Evolutionary conservation across 2,888 invertebrate species (phyloP).

Genomic region (Abrostola tripartita): DNA sequence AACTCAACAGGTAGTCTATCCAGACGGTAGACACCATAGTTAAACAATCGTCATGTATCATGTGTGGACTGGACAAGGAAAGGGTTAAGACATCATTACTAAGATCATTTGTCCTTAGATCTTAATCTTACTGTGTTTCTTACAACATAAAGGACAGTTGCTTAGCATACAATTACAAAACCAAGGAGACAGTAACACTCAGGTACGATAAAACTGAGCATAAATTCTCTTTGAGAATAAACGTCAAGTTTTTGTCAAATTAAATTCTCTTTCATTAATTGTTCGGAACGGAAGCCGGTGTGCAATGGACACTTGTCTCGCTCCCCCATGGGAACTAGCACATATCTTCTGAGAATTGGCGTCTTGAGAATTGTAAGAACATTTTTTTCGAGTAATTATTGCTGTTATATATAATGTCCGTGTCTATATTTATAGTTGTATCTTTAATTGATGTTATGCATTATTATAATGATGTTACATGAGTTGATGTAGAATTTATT

Average conservation of each 20-base stretch:
- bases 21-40: too few species aligned
- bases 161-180: too few species aligned
- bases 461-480: not conserved
- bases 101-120: too few species aligned
- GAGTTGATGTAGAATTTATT: not conserved
- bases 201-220: not conserved
- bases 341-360: slow-evolving; percentile 66
- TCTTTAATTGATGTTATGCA: not conserved
- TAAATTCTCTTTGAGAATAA: slow-evolving; percentile 31
- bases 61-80: too few species aligned
- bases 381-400: slow-evolving; percentile 54
- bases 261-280: slow-evolving; percentile 43
- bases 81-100: too few species aligned
- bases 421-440: not conserved
- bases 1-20: too few species aligned
- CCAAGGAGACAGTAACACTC: too few species aligned
- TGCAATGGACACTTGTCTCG: slow-evolving; percentile 68
- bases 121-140: too few species aligned
- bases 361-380: slow-evolving; percentile 58
- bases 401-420: slow-evolving; percentile 39
- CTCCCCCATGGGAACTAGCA: slow-evolving; percentile 75
- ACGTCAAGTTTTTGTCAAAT: slow-evolving; percentile 34
- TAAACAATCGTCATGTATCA: too few species aligned
- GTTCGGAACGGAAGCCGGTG: slow-evolving; percentile 40
- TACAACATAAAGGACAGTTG: too few species aligned